Evolutionary conservation across 2,888 invertebrate species (phyloP).

Genomic region (Zelleria hepariella): DNA sequence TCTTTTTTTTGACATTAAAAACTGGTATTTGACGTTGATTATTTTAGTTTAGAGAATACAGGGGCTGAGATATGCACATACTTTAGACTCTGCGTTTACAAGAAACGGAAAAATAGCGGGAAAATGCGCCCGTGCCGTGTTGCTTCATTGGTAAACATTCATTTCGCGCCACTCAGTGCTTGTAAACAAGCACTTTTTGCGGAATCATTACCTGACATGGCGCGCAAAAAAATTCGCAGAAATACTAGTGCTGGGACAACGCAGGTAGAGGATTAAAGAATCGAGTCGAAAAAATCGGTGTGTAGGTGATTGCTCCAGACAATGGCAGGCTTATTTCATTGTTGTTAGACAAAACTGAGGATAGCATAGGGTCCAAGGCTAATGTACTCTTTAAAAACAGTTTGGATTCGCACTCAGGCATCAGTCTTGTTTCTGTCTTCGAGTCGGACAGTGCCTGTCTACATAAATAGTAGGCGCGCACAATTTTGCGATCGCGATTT

Average conservation of each 20-base stretch:
- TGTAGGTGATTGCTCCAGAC: conserved; percentile 17
- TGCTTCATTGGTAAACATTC: conserved; percentile 54
- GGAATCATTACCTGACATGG: conserved; percentile 41
- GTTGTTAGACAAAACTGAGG: conserved; percentile 41
- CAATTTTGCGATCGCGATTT: conserved; percentile 23
- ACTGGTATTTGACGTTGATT: too few species aligned
- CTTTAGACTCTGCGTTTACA: conserved; percentile 7
- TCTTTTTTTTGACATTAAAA: too few species aligned
- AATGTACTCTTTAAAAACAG: conserved; percentile 59
- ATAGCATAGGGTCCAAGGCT: conserved; percentile 59
- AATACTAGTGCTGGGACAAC: conserved; percentile 17
- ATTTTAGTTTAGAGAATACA: too few species aligned
- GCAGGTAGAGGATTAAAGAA: conserved; percentile 29
- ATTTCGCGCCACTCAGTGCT: conserved; percentile 58
- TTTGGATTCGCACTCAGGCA: conserved; percentile 53
- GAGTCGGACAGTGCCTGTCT: conserved; percentile 13
- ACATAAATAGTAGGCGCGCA: background rate
- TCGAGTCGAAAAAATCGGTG: conserved; percentile 21
- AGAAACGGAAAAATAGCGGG: conserved; percentile 30
- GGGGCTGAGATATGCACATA: too few species aligned
- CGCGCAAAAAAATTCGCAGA: conserved; percentile 31
- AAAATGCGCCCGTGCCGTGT: conserved; percentile 35
- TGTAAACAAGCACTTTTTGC: conserved; percentile 54
- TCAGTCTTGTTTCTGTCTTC: conserved; percentile 62
- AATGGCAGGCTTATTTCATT: conserved; percentile 32